Conservation (phyloP, 2,797 vertebrate species). For the Eulemur mongoz region DNA sequence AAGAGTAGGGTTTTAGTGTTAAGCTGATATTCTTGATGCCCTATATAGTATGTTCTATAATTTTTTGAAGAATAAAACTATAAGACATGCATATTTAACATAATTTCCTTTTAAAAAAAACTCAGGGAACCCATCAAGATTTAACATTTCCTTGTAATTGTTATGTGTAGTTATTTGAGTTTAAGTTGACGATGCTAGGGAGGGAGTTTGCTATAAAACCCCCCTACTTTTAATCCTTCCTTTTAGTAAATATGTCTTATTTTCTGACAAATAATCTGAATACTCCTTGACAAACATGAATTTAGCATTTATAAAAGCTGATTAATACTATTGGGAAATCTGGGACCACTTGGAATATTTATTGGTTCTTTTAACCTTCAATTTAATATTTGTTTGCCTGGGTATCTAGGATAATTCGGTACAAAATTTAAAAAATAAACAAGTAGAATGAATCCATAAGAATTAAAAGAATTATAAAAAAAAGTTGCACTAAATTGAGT, state of each 20-base stretch:
- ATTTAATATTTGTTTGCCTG: neutral
- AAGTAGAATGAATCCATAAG: neutral
- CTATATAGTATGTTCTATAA: neutral
- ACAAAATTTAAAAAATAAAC: neutral
- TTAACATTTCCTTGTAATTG: neutral
- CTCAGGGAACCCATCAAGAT: neutral
- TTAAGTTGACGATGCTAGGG: neutral
- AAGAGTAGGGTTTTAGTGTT: conserved; percentile 18
- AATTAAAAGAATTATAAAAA: neutral
- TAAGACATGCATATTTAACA: neutral
- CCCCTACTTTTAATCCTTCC: neutral
- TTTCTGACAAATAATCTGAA: neutral
- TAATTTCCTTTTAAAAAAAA: neutral
- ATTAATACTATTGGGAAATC: neutral
- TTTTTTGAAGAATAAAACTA: conserved; percentile 43
- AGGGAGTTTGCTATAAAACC: neutral
- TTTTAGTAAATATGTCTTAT: neutral
- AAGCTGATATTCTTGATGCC: neutral
- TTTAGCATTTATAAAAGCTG: conserved; percentile 32
- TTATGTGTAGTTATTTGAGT: neutral
- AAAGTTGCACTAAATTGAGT: neutral
- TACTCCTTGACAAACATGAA: neutral
- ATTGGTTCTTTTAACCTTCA: neutral
- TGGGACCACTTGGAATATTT: neutral
- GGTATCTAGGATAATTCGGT: neutral